Evolutionary conservation across 2,888 invertebrate species (phyloP).

Genomic region (Synergus laeviventris): DNA sequence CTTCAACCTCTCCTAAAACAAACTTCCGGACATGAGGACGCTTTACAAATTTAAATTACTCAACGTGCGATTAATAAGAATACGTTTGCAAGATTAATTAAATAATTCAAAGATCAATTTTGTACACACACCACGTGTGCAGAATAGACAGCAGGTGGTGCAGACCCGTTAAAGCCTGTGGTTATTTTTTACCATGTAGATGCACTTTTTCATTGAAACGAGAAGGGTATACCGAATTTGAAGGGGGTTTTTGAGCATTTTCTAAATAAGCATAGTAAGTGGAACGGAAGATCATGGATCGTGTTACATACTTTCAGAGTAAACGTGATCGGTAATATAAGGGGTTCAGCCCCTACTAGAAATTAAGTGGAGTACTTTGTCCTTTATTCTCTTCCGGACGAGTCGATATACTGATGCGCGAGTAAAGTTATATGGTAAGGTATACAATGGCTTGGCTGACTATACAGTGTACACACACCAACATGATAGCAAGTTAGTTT

Average conservation of each 20-base stretch:
- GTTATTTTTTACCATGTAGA: background rate
- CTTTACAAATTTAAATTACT: constrained; percentile 2
- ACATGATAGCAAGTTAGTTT: too few species aligned
- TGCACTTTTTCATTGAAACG: background rate
- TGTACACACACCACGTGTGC: background rate
- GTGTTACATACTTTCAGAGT: constrained; percentile 6
- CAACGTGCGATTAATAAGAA: constrained; percentile 16
- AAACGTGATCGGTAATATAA: constrained; percentile 3
- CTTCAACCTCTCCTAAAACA: background rate
- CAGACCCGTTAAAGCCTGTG: background rate
- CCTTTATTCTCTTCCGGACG: constrained; percentile 17
- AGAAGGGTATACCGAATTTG: background rate
- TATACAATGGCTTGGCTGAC: constrained; percentile 19
- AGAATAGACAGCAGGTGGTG: constrained; percentile 11
- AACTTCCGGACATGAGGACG: constrained; percentile 3
- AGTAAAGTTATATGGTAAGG: background rate
- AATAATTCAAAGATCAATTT: constrained; percentile 21
- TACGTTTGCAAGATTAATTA: constrained; percentile 26
- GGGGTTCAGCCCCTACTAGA: constrained; percentile 23
- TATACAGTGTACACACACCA: too few species aligned
- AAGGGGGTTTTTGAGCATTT: background rate
- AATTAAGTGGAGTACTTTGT: constrained; percentile 24
- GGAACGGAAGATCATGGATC: background rate
- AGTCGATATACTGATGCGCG: background rate
- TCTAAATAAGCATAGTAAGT: constrained; percentile 7